Base-by-base conservation (phyloP, 2,888 invertebrate species). In the Ommatoiulus sabulosus region DNA sequence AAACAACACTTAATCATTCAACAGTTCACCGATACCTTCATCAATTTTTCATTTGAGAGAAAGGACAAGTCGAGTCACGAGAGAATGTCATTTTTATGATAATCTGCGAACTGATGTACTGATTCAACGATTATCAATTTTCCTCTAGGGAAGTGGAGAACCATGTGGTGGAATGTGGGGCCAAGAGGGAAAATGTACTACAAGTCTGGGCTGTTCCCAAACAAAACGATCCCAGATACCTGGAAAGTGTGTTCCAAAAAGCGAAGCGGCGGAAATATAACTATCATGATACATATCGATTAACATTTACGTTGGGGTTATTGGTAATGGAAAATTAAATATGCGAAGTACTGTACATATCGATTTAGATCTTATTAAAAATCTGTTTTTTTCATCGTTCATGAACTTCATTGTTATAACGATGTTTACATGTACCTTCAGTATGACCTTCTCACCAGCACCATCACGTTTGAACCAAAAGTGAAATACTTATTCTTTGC, bases 121-220 rank as follows among this genome's bases (percentile, higher is more conserved):
- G n/a, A n/a, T n/a, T n/a, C n/a, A n/a, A n/a, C n/a, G n/a, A n/a
- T n/a, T n/a, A n/a, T n/a, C n/a, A n/a, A n/a, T n/a, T n/a, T n/a
- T n/a, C n/a, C n/a, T n/a, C n/a, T 80, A 80, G 80, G 80, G 80
- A 3, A 24, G 2, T 10, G 80, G 80, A 3, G 80, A 80, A 4
- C 35, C 24, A 80, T 80, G 80, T 4, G 80, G 80, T 7, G 80
- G 80, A 80, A 80, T 80, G 80, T 80, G 80, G 80, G 35, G 35
- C 12, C 80, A 80, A 35, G 80, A 80, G 1, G 80, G 80, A 80
- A 80, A 35, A 80, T 80, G 80, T 80, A 12, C 12, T 3, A 10
- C 24, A 0, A 35, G 35, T 35, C 35, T 80, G 80, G 80, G 80
- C 12, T 80, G 80, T 80, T 80, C 80, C 15, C 3, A 35, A 35